These are phyloP conservation scores for Mormyrus lacerda DNA, from an alignment of 2,113 vertebrate genomes.

Conservation along the genomic window DNA sequence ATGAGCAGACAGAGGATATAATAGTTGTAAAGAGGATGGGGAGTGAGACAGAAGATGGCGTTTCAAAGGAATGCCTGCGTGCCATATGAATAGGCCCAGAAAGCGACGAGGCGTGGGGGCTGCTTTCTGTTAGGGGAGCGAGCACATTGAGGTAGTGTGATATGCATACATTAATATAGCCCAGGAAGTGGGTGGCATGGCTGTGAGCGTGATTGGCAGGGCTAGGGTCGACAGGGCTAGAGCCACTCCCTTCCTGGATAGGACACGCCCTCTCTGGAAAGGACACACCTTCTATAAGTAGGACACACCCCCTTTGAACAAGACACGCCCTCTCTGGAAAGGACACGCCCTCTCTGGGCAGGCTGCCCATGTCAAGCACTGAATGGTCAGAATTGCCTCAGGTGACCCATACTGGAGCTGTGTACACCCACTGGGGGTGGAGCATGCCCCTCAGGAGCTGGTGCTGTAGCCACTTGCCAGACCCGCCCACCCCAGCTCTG, in stretches of 20 bases:
- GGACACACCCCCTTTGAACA: background rate
- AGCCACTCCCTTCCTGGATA: background rate
- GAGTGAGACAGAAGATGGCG: slow-evolving; percentile 38
- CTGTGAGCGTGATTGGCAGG: background rate
- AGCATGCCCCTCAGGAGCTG: background rate
- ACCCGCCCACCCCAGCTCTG: background rate
- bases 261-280: background rate
- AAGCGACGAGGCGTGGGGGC: slow-evolving; percentile 21
- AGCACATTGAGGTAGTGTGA: background rate
- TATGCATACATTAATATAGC: slow-evolving; percentile 13
- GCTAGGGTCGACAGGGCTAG: background rate
- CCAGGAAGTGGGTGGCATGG: background rate
- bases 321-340: background rate
- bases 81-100: background rate
- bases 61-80: slow-evolving; percentile 24
- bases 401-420: background rate
- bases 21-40: slow-evolving; percentile 25
- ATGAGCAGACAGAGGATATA: slow-evolving; percentile 31
- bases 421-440: background rate
- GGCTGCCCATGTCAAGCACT: background rate
- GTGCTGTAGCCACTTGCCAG: background rate
- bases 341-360: background rate
- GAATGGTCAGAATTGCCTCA: background rate
- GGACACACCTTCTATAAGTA: background rate
- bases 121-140: background rate